Evolutionary conservation across 2,888 invertebrate genomes (phyloP).

Genomic region (Agonopterix arenella): DNA sequence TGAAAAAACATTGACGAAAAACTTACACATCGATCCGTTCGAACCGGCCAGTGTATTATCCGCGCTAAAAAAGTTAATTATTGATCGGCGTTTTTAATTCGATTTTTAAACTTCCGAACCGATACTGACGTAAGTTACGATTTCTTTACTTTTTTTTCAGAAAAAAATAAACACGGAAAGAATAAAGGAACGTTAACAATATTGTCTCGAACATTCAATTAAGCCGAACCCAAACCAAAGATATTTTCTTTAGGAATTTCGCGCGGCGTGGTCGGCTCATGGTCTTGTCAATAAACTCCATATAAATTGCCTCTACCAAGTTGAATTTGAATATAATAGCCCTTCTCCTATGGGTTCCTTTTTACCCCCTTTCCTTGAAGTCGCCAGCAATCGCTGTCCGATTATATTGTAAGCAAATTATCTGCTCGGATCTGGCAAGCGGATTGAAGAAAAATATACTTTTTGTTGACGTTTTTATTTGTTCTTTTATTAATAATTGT

Average conservation of each 20-base stretch:
- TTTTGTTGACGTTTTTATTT: constrained; percentile 35
- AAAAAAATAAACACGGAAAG: constrained; percentile 2
- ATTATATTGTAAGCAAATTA: constrained; percentile 78
- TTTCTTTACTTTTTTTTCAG: constrained; percentile 1
- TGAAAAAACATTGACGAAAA: constrained; percentile 23
- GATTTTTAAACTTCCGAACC: constrained; percentile 6
- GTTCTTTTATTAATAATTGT: constrained; percentile 23
- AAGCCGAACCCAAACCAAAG: constrained; percentile 46
- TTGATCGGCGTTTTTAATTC: constrained; percentile 13
- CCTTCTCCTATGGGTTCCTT: constrained; percentile 55
- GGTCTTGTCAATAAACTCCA: constrained; percentile 73
- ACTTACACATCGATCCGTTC: constrained; percentile 10
- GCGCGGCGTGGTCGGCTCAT: constrained; percentile 43
- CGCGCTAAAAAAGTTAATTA: constrained; percentile 17
- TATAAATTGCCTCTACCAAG: constrained; percentile 71
- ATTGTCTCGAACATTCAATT: constrained; percentile 64
- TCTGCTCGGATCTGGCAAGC: constrained; percentile 65
- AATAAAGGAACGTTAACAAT: constrained; percentile 53
- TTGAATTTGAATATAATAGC: constrained; percentile 76
- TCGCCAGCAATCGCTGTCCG: constrained; percentile 62
- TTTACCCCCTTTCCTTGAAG: constrained; percentile 61
- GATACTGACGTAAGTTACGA: constrained; percentile 8
- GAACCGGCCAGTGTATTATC: constrained; percentile 12
- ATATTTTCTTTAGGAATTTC: constrained; percentile 64
- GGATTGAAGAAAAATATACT: constrained; percentile 36